A percentile compares a stretch with the other conserved stretches of the same genome.
These are phyloP conservation scores for Busseola fusca DNA, from an alignment of 2,888 invertebrate genomes.

Conservation along the genomic window DNA sequence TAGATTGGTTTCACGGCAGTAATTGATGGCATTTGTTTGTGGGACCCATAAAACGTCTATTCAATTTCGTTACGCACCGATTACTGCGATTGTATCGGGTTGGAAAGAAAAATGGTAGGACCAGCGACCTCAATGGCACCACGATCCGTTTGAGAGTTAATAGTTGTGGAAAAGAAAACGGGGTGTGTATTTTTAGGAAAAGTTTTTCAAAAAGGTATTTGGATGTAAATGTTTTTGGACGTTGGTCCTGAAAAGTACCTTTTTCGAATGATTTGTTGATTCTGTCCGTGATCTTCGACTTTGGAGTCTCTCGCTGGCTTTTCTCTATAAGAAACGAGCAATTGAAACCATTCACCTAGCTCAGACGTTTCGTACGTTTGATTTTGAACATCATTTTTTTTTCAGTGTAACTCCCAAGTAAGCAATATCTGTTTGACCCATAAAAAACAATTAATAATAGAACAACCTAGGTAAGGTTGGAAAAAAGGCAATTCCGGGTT, in stretches of 20 bases:
- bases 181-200: neutral
- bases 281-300: neutral
- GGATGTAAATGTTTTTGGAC: neutral
- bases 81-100: conserved; percentile 45
- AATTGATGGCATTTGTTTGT: conserved; percentile 66
- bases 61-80: conserved; percentile 60
- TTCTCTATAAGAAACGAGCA: neutral
- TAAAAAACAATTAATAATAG: too few relatives aligned
- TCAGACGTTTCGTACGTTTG: neutral
- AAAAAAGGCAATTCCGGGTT: too few relatives aligned
- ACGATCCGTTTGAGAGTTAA: conserved; percentile 32
- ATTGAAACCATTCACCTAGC: neutral
- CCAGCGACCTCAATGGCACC: conserved; percentile 29
- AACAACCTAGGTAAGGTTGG: too few relatives aligned
- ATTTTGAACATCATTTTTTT: neutral
- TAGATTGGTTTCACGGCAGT: conserved; percentile 51
- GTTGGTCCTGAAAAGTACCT: neutral
- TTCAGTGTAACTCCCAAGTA: too few relatives aligned
- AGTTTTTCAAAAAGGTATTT: conserved; percentile 7
- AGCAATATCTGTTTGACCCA: too few relatives aligned
- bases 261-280: conserved; percentile 3
- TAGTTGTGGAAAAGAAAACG: conserved; percentile 34
- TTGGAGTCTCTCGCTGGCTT: neutral
- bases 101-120: conserved; percentile 51
- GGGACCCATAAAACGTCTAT: conserved; percentile 56